Base-by-base conservation (phyloP, 2,113 vertebrate genomes). In the Hirundichthys speculiger region DNA sequence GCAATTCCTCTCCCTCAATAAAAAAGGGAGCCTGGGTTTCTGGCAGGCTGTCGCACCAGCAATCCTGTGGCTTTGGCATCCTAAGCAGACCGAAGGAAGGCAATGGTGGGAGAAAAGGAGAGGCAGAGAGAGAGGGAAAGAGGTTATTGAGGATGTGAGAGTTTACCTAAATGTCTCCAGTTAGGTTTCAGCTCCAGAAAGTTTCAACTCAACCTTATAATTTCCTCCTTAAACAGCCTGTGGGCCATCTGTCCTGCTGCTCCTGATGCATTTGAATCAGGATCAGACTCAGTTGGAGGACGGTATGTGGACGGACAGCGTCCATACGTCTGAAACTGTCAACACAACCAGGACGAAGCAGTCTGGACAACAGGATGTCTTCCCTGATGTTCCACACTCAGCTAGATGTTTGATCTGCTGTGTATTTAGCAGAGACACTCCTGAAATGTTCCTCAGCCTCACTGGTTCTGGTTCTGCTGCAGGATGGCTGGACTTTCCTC, bases 61-160 rank as follows among this genome's bases (percentile, higher is more conserved):
- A 92, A 95, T 92, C 92, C 93, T 95, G 95, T 65, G 94, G 94
- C 88, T 89, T 87, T 89, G 76, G 77, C 86, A 71, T 73, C 83
- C 91, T 92, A 16, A 83, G 86, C 88, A 84, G 84, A 92, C 14
- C 47, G 41, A 57, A 47, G 21, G 61, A 54, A 45, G 48, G 48
- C 67, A 52, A 49, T 30, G 19, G 57, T 38, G 40, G 34, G 43
- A 50, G 38, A 68, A 30, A 49, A 16, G 27, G 25, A 64, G 47
- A 45, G 15, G 46, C 18, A 46, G 45, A 55, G 27, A 43, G 41
- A 70, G 52, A 64, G 40, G 34, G 54, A 52, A 71, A 60, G 51
- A 64, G 45, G 42, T 39, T 68, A 53, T 82, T 80, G 87, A 89
- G 93, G 93, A 94, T 92, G 92, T 81, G 68, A 88, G 87, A 93